A percentile compares a stretch with the other conserved stretches of the same genome.
Conservation (phyloP, 2,113 vertebrate species). For the Grus americana region DNA sequence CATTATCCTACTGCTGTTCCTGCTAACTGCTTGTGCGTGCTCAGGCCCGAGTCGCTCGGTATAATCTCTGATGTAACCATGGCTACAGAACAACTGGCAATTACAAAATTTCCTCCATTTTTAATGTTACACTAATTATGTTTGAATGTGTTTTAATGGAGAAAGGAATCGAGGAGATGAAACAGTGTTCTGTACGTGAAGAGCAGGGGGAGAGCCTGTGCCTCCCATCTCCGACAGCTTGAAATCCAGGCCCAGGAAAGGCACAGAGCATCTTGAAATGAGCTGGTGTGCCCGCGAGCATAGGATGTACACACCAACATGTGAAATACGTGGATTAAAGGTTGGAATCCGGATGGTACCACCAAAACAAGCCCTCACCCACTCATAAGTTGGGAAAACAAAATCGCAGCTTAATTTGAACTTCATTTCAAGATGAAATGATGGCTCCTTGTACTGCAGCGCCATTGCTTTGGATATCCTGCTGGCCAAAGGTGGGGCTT, state of each 20-base stretch:
- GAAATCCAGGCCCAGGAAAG: neutral
- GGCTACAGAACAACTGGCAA: constrained; percentile 83
- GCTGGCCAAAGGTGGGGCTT: neutral
- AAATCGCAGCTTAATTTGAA: neutral
- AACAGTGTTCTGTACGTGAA: neutral
- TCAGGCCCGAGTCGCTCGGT: constrained; percentile 73
- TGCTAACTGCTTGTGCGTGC: constrained; percentile 80
- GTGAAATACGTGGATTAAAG: fast-evolving
- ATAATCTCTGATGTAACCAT: constrained; percentile 84
- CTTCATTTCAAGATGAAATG: neutral
- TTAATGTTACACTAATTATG: constrained; percentile 84
- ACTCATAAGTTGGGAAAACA: neutral
- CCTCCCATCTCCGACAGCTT: neutral
- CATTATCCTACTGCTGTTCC: constrained; percentile 74
- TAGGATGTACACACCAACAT: fast-evolving
- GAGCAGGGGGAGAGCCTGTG: neutral
- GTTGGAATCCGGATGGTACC: neutral
- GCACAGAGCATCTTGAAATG: neutral
- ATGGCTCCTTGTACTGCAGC: neutral
- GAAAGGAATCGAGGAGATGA: constrained; percentile 62
- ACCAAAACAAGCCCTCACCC: neutral
- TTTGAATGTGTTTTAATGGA: constrained; percentile 81
- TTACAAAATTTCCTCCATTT: constrained; percentile 79
- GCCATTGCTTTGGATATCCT: neutral
- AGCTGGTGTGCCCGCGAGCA: neutral